phyloP scores from a whole-genome alignment of 1,140 invertebrate genomes.

The Drosophila erecta region DNA sequence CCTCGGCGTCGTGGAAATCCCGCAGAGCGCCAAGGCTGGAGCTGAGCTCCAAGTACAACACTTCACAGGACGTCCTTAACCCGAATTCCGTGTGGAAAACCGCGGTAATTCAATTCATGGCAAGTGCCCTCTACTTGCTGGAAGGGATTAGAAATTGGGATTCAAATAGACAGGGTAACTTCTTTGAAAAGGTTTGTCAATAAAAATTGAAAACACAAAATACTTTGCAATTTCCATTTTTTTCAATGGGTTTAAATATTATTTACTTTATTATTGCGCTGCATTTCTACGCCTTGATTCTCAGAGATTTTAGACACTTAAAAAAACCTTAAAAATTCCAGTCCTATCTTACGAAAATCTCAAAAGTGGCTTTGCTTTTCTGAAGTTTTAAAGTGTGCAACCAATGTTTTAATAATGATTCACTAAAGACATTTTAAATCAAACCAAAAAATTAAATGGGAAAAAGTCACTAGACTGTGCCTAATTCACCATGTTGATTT shows the following conservation, averaged over 20 bases:
- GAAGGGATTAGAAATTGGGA: slow-evolving; percentile 7
- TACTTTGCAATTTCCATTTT: too few species aligned
- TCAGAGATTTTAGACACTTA: too few species aligned
- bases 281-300: too few species aligned
- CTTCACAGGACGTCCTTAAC: slow-evolving; percentile 34
- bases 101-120: slow-evolving; percentile 14
- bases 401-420: too few species aligned
- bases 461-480: not conserved
- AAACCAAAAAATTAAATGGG: not conserved
- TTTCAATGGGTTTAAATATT: too few species aligned
- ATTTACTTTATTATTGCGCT: too few species aligned
- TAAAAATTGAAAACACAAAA: not conserved
- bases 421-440: too few species aligned
- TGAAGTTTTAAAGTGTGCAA: too few species aligned
- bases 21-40: slow-evolving; percentile 23
- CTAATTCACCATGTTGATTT: not conserved
- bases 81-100: slow-evolving; percentile 9
- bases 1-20: slow-evolving; percentile 11
- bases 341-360: too few species aligned
- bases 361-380: too few species aligned
- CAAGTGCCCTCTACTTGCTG: slow-evolving; percentile 1
- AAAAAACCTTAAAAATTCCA: too few species aligned
- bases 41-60: slow-evolving; percentile 20
- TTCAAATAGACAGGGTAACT: not conserved
- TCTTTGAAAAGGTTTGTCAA: not conserved